Conservation (phyloP, 2,888 invertebrate species). For the Agonopterix subpropinquella region DNA sequence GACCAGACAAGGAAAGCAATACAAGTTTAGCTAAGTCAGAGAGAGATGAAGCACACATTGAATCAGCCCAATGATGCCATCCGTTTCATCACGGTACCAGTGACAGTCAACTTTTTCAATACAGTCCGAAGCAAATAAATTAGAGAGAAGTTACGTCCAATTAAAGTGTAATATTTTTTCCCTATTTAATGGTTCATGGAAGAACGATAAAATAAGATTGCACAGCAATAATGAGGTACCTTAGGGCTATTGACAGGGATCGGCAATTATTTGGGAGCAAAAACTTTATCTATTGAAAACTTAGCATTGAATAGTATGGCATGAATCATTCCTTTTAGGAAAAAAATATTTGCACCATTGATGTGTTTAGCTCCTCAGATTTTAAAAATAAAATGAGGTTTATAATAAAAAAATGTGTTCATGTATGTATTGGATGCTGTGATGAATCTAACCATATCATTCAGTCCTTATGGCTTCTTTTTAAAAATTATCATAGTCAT, state of each 20-base stretch:
- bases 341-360: no score
- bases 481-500: no score
- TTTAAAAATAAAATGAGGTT: no score
- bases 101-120: constrained; percentile 21
- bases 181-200: constrained; percentile 8
- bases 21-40: constrained; percentile 18
- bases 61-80: constrained; percentile 20
- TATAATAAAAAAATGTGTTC: no score
- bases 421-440: no score
- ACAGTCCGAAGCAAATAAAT: constrained; percentile 8
- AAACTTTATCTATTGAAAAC: constrained; percentile 9
- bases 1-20: constrained; percentile 28
- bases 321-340: not conserved
- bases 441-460: no score
- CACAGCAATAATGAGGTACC: constrained; percentile 7
- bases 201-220: constrained; percentile 11
- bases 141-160: constrained; percentile 16
- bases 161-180: constrained; percentile 19
- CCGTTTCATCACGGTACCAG: constrained; percentile 30
- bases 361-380: no score
- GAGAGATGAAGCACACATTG: constrained; percentile 21
- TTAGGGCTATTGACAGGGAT: constrained; percentile 6
- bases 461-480: no score
- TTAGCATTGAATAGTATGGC: constrained; percentile 9
- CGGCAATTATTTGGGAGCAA: constrained; percentile 13